Base-by-base conservation (phyloP, 1,140 invertebrate genomes). In the Agraylea sexmaculata region DNA sequence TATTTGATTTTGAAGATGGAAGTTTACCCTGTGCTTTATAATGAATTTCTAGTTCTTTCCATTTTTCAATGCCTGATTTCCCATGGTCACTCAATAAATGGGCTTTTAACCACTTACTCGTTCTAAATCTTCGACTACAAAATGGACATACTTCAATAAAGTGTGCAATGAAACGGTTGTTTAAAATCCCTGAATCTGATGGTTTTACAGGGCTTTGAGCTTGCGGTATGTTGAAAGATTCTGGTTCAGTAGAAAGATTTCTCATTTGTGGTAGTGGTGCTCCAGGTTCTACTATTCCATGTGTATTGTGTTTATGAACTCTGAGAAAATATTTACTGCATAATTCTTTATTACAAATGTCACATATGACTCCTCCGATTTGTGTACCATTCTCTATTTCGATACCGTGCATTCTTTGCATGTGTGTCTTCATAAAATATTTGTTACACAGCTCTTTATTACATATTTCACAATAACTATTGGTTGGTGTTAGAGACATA, bases 361-460 rank as follows among this genome's bases (percentile, higher is more conserved):
- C 91, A 68, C 92, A 96, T 5, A 88, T 83, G 1, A 94, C 89
- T 3, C 89, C 88, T 4, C 87, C 88, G 11, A 91, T 81, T 57
- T 88, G 87, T 1, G 86, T 82, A 1, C 84, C 86, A 53, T 85
- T 87, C 60, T 92, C 88, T 27, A 95, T 84, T 55, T 92, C 88
- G 41, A 99, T 94, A 11, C 93, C 92, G 60, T 99, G 95, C 86
- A 98, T 96, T 59, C 96, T 84, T 51, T 97, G 83, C 89, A 99
- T 99, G 66, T 99, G 95, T 0, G 93, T 98, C 58, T 96, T 92
- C 81, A 99, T 91, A 59, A 99, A 99, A 56, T 99, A 99, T 62
- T 99, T 99, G 68, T 99, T 99, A 66, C 95, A 99, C 21, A 97
- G 63, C 62, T 98, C 93, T 68, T 99, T 99, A 64, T 98, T 97